Base-by-base conservation (phyloP, 1,140 invertebrate species). In the Diorhabda sublineata region DNA sequence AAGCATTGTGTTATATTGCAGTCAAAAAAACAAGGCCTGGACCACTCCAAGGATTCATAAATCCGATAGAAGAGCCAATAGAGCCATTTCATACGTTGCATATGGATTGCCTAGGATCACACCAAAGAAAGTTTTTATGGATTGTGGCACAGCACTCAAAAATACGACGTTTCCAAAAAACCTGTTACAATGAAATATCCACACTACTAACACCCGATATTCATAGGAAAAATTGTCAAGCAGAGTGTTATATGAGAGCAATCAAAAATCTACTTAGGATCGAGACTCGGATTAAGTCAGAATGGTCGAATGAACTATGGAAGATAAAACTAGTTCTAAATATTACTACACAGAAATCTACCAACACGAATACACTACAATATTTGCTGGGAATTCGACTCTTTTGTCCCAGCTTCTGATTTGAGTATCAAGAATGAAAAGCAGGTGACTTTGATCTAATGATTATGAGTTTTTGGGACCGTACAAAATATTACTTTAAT, bases 311-410 rank as follows among this genome's bases (percentile, higher is more conserved):
- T 74, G 71, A 5, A 2, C 62, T 80, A 4, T 80, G 76, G 75
- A 81, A 79, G 66, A 76, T 80, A 1, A 75, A 81, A 68, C 71
- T 71, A 42, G 74, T 78, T 3, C 5, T 79, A 3, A 81, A 79
- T 65, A 80, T 71, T 1, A 80, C 78, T 1, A 52, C 45, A 3
- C 68, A 69, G 26, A 66, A 65, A 42, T 56, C 62, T 42, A 69
- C 52, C 4, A 43, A 59, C 58, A 44, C 45, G 7, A 69, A 45
- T 42, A 63, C 68, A n/a, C 11, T 66, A 59, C 68, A 69, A 66
- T 52, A 58, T 41, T 47, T 56, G 1, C 42, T 67, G 7, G 68
- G 68, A 59, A 69, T 69, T 44, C 2, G 47, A 44, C 41, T 56
- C 67, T 44, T 1, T 68, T 66, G 44, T 66, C 65, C 26, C 67